Percentiles rank a stretch among this genome's conserved stretches.
Evolutionary conservation across 2,797 vertebrate species (phyloP).

Genomic region (Psittacula derbiana): DNA sequence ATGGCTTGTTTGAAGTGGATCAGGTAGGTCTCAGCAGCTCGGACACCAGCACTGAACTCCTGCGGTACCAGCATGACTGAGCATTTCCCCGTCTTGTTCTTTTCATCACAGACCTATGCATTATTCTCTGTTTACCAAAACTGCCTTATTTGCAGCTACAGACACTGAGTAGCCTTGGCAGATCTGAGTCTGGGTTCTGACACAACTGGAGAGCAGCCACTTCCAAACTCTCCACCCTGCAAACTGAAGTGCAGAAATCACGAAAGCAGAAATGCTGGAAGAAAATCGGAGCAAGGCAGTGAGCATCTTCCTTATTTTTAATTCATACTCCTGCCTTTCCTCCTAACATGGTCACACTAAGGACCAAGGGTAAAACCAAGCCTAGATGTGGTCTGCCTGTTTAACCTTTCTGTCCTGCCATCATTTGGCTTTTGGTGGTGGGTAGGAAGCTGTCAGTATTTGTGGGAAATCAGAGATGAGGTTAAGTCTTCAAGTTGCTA

Average conservation of each 20-base stretch:
- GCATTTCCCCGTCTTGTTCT: background rate
- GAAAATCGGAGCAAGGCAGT: background rate
- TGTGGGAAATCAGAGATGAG: background rate
- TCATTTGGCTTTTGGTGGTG: background rate
- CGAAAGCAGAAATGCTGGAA: background rate
- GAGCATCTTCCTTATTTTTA: background rate
- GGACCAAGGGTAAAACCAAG: background rate
- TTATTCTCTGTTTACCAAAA: background rate
- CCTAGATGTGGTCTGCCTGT: background rate
- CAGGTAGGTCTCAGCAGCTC: background rate
- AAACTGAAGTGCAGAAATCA: background rate
- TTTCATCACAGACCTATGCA: background rate
- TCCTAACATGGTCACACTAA: background rate
- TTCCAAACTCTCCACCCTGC: background rate
- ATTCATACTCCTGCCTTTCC: background rate
- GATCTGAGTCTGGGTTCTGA: background rate
- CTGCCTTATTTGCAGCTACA: background rate
- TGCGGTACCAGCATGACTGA: background rate
- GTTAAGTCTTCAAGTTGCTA: background rate
- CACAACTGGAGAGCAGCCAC: background rate
- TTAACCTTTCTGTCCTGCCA: background rate
- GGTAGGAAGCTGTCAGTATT: background rate
- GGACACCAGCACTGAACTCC: background rate
- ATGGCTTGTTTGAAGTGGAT: background rate
- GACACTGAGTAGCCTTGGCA: background rate